Percentiles rank a stretch among this genome's conserved stretches.
phyloP scores from a whole-genome alignment of 2,888 invertebrate species.

The Tholera decimalis region DNA sequence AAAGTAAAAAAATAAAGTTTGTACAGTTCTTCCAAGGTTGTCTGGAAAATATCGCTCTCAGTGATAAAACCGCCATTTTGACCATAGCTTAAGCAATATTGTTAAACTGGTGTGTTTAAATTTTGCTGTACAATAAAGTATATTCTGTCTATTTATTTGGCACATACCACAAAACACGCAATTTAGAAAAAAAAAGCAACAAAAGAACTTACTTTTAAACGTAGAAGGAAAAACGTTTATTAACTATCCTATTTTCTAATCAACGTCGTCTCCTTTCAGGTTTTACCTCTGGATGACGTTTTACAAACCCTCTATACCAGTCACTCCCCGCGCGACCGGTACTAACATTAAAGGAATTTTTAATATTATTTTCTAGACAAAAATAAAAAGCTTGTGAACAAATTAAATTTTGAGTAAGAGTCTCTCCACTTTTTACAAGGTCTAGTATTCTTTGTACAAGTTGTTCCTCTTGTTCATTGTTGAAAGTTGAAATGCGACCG shows the following conservation, averaged over 20 bases:
- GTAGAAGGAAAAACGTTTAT: no score
- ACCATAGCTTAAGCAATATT: no score
- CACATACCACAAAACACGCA: no score
- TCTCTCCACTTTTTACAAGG: neutral
- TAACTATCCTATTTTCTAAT: neutral
- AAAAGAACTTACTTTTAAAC: no score
- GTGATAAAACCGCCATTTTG: no score
- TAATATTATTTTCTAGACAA: slow-evolving; percentile 6
- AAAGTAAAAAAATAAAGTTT: no score
- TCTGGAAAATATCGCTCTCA: no score
- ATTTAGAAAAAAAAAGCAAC: no score
- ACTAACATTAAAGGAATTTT: slow-evolving; percentile 1
- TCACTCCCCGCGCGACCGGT: neutral
- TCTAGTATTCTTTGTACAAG: neutral
- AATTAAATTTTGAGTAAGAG: slow-evolving; percentile 12
- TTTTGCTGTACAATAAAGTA: no score
- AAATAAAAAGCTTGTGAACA: slow-evolving; percentile 6
- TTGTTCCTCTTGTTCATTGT: neutral
- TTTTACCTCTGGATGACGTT: slow-evolving; percentile 2
- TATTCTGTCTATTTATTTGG: no score
- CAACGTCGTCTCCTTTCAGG: neutral
- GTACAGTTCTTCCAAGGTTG: no score
- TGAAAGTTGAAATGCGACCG: neutral
- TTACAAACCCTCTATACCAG: slow-evolving; percentile 9
- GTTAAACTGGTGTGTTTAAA: no score